A percentile compares a stretch with the other conserved stretches of the same genome.
phyloP scores from a whole-genome alignment of 2,797 vertebrate genomes.

The Sebastes cheni region DNA sequence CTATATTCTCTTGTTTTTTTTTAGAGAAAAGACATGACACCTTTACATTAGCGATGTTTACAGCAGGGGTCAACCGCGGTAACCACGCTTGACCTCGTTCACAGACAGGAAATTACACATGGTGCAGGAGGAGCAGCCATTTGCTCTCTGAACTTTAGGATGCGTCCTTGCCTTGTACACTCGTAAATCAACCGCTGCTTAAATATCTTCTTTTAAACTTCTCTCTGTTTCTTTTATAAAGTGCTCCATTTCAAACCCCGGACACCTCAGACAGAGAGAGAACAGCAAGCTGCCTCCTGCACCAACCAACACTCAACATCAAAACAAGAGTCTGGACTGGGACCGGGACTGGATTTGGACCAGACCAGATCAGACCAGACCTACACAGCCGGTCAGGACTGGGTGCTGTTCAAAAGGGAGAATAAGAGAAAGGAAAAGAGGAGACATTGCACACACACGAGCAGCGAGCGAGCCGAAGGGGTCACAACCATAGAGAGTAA shows the following conservation, averaged over 20 bases:
- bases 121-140: constrained; percentile 67
- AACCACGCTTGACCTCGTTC: constrained; percentile 79
- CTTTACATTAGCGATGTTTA: constrained; percentile 18
- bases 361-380: constrained; percentile 66
- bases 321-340: constrained; percentile 68
- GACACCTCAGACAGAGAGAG: constrained; percentile 61
- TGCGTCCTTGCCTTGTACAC: not conserved
- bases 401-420: constrained; percentile 71
- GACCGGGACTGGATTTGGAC: constrained; percentile 51
- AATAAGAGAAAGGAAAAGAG: constrained; percentile 65
- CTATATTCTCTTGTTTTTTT: not conserved
- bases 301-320: constrained; percentile 70
- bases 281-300: constrained; percentile 64
- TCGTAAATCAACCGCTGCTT: no score
- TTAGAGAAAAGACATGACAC: constrained; percentile 31
- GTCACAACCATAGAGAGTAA: constrained; percentile 73
- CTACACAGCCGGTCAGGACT: constrained; percentile 61
- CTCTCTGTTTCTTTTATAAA: not conserved
- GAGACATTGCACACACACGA: constrained; percentile 76
- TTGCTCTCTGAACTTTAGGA: constrained; percentile 51
- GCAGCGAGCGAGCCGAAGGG: constrained; percentile 73
- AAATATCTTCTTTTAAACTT: not conserved
- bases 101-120: constrained; percentile 66
- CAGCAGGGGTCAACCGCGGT: constrained; percentile 52
- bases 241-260: not conserved